Evolutionary conservation across 2,113 vertebrate species (phyloP).

Genomic region (Hemiprocne comata): DNA sequence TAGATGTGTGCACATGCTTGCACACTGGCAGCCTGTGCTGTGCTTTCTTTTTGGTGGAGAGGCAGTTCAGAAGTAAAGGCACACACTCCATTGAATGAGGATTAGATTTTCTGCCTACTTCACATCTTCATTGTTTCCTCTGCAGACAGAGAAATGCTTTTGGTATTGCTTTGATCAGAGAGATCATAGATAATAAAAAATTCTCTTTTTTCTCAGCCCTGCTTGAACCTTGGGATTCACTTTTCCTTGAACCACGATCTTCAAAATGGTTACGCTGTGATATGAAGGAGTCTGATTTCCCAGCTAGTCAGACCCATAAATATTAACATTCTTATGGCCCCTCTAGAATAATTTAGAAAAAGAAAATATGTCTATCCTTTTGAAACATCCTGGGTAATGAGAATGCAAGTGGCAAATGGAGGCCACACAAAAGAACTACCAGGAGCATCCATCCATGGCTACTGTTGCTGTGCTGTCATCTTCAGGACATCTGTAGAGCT

Average conservation of each 20-base stretch:
- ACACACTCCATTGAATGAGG: background rate
- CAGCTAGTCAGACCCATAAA: slow-evolving; percentile 34
- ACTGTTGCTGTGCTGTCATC: background rate
- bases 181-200: slow-evolving; percentile 43
- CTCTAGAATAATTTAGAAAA: background rate
- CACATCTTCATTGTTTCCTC: slow-evolving; percentile 2
- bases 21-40: background rate
- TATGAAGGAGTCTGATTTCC: slow-evolving; percentile 21
- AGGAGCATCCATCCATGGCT: background rate
- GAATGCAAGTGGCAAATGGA: background rate
- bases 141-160: slow-evolving; percentile 20
- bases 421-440: background rate
- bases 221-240: slow-evolving; percentile 37
- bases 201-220: slow-evolving; percentile 52
- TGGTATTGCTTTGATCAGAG: slow-evolving; percentile 50
- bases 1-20: background rate
- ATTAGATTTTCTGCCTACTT: slow-evolving; percentile 19
- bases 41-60: background rate
- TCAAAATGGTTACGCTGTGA: background rate
- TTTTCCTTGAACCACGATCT: slow-evolving; percentile 40
- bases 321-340: slow-evolving; percentile 11
- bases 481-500: background rate
- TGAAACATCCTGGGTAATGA: background rate
- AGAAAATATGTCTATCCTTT: background rate
- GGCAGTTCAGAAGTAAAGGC: background rate